Conservation (phyloP, 2,113 vertebrate species). For the Myiopsitta monachus region DNA sequence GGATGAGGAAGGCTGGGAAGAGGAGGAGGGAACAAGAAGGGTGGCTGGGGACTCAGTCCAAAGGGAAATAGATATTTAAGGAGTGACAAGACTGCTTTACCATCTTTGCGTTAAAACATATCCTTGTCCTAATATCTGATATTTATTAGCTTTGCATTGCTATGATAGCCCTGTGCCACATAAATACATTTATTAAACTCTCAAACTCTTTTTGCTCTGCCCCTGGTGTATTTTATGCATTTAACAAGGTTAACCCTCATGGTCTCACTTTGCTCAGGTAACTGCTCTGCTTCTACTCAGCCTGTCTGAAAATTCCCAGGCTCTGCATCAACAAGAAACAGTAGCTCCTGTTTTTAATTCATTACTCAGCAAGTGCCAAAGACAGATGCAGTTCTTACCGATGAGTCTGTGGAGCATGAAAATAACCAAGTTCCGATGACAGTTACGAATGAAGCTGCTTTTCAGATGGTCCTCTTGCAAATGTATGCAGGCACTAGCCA, state of each 20-base stretch:
- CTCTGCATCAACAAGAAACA: neutral
- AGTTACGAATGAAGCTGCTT: slow-evolving; percentile 16
- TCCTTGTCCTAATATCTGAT: neutral
- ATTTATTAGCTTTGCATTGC: neutral
- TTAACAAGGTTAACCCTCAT: neutral
- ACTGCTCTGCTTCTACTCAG: neutral
- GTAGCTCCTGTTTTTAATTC: slow-evolving; percentile 3
- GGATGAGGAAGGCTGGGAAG: neutral
- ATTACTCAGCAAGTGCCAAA: neutral
- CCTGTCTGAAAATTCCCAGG: neutral
- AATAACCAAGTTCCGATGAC: slow-evolving; percentile 26
- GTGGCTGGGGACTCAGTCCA: neutral
- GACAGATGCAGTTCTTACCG: neutral
- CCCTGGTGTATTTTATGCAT: neutral
- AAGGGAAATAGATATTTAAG: neutral
- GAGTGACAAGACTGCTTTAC: neutral
- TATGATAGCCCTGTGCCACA: neutral
- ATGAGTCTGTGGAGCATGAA: slow-evolving; percentile 28
- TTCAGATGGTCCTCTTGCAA: neutral
- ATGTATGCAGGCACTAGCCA: neutral
- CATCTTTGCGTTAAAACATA: neutral
- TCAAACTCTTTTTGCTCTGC: neutral
- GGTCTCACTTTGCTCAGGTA: neutral
- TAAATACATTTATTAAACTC: neutral
- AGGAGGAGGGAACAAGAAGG: neutral